Evolutionary conservation across 1,140 invertebrate species (phyloP).

Genomic region (Meloidogyne chitwoodi): DNA sequence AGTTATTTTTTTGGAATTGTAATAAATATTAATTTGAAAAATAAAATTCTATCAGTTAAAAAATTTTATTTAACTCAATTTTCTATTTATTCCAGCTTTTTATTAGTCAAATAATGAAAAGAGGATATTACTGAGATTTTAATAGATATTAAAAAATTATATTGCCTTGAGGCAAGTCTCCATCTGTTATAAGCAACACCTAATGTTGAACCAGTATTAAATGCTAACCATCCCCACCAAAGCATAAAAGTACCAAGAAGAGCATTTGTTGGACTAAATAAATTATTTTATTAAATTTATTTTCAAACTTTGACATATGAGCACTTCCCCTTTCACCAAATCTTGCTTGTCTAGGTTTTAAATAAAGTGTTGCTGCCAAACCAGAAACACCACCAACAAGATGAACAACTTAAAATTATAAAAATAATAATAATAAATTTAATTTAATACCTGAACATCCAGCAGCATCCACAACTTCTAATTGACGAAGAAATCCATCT

Average conservation of each 20-base stretch:
- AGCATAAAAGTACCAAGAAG: slow-evolving; percentile 85
- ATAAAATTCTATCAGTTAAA: no score
- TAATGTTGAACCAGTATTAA: slow-evolving; percentile 75
- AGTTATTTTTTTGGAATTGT: no score
- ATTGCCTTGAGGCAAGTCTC: slow-evolving; percentile 75
- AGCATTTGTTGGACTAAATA: slow-evolving; percentile 75
- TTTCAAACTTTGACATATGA: slow-evolving; percentile 19
- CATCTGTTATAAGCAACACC: slow-evolving; percentile 72
- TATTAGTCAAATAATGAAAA: no score
- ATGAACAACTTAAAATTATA: slow-evolving; percentile 74
- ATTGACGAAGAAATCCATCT: slow-evolving; percentile 75
- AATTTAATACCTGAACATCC: slow-evolving; percentile 65
- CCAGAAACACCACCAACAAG: slow-evolving; percentile 75
- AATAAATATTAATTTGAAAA: no score
- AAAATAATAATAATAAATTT: slow-evolving; percentile 1
- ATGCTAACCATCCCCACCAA: slow-evolving; percentile 80
- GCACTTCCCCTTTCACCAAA: slow-evolving; percentile 27
- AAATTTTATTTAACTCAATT: no score
- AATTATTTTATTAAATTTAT: not conserved
- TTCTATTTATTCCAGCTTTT: no score
- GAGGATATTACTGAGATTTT: not conserved
- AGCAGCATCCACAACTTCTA: slow-evolving; percentile 81
- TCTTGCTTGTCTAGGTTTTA: slow-evolving; percentile 70
- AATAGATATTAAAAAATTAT: not conserved
- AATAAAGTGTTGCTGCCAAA: slow-evolving; percentile 79